Base-by-base conservation (phyloP, 1,140 invertebrate species). In the Dryas iulia region DNA sequence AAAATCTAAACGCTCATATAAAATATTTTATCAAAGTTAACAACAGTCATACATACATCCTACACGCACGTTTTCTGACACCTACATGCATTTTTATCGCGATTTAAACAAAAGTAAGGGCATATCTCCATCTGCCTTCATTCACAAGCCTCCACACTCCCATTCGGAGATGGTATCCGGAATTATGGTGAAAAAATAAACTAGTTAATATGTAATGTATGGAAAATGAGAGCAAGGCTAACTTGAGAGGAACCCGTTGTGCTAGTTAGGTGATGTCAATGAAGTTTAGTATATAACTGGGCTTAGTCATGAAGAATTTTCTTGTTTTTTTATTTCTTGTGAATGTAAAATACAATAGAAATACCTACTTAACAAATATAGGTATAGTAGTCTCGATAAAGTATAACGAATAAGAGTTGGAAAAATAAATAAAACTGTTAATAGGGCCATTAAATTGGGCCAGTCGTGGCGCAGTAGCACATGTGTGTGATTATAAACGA, bases 131-230 rank as follows among this genome's bases (percentile, higher is more conserved):
- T 72, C 73, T 63, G 12, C 11, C 23, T 68, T 69, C 73, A 75
- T 75, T 75, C 69, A 75, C 26, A 71, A 74, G 57, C 73, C 66
- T 53, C 58, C 73, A 63, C 69, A n/a, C n/a, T n/a, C n/a, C n/a
- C n/a, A 60, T 26, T 21, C 7, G 14, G 18, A 47, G 39, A 47
- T 47, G 18, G 21, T 47, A 47, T 21, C 39, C 39, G 21, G 18
- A 10, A 47, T 18, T 10, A 8, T 35, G n/a, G 0, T n/a, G n/a
- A 18, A 21, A 47, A 47, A 10, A 47, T 47, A 2, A 47, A 0
- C 18, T 21, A 47, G 14, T 47, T 47, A 21, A 21, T 47, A 47
- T 2, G 39, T 47, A 47, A 47, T 10, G 8, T 47, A 47, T 47
- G 39, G 18, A 47, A 47, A 47, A 47, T 8, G 21, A 21, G 39